Evolutionary conservation across 1,140 invertebrate genomes (phyloP), one percentile per base, ranked within the genome.

Genomic region (Drosophila lowei): DNA sequence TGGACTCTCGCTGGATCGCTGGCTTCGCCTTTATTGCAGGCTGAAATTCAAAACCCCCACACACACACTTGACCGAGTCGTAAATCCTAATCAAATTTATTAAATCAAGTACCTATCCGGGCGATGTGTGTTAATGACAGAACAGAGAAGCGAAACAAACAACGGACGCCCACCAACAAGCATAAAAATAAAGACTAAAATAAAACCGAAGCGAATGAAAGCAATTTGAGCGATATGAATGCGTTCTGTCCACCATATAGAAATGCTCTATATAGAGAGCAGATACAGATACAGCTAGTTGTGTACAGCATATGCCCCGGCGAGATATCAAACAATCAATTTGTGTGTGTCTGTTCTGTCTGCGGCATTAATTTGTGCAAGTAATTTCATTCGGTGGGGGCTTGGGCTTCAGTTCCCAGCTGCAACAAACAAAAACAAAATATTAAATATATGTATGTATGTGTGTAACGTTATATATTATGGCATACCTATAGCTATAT

Each of bases 81-180:
- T 85, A 77, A 85, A 86, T 85, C 81, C 77, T 80, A 86, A 86
- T 86, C 68, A 86, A 86, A 77, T 86, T 86, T 80, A 85, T 86
- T 86, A 85, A 86, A 85, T 86, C 81, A 85, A 86, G 77, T 86
- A 71, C 73, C 68, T 66, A 65, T 30, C 59, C 30, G 46, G 50
- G 67, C 41, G 34, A 46, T 73, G 61, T 79, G 78, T 84, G 79
- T 79, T 84, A 84, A 79, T 79, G 47, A 56, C 60, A 72, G 47
- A 72, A 77, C 66, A 52, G 62, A 48, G 58, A 28, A 64, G 55
- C 54, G 55, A 59, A 67, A 75, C 38, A 62, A 50, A 71, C n/a
- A 52, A 66, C 43, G 53, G 42, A 42, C 59, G 59, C 30, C 16
- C 44, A 30, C 25, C 21, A 23, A 9, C 42, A 43, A 21, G 34